These are phyloP conservation scores for Calameuta idolon DNA, from an alignment of 2,888 invertebrate species.

Conservation along the genomic window DNA sequence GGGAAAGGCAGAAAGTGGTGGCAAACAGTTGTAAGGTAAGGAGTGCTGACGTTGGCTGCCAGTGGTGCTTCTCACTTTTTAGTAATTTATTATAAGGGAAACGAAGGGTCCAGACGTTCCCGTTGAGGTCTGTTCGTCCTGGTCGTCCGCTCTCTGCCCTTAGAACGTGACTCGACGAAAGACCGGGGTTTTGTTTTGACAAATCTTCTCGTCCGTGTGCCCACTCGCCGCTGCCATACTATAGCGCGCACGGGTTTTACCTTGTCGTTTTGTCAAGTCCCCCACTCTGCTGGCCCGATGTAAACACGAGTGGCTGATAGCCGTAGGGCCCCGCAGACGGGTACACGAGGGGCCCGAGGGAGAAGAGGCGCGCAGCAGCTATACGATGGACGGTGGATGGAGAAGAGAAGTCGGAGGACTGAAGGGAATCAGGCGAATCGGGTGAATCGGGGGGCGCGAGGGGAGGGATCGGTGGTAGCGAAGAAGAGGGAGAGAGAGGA, in stretches of 20 bases:
- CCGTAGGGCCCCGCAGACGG: slow-evolving; percentile 42
- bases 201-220: slow-evolving; percentile 48
- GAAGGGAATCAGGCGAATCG: background rate
- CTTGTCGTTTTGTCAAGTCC: slow-evolving; percentile 22
- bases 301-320: slow-evolving; percentile 65
- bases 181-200: slow-evolving; percentile 60
- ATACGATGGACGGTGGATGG: background rate
- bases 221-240: slow-evolving; percentile 6
- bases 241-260: slow-evolving; percentile 2
- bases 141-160: slow-evolving; percentile 28
- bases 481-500: slow-evolving; percentile 16
- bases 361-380: background rate
- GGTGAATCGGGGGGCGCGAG: background rate
- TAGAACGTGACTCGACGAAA: slow-evolving; percentile 60
- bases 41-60: background rate
- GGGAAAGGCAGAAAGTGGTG: background rate
- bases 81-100: slow-evolving; percentile 33
- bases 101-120: slow-evolving; percentile 12
- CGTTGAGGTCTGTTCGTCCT: background rate
- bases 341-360: slow-evolving; percentile 9
- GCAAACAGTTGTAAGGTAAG: background rate
- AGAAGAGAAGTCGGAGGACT: background rate
- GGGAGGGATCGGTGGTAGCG: background rate
- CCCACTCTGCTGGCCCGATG: slow-evolving; percentile 44
- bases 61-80: slow-evolving; percentile 9